These are phyloP conservation scores for Siphamia tubifer DNA, from an alignment of 2,113 vertebrate species.

Conservation along the genomic window DNA sequence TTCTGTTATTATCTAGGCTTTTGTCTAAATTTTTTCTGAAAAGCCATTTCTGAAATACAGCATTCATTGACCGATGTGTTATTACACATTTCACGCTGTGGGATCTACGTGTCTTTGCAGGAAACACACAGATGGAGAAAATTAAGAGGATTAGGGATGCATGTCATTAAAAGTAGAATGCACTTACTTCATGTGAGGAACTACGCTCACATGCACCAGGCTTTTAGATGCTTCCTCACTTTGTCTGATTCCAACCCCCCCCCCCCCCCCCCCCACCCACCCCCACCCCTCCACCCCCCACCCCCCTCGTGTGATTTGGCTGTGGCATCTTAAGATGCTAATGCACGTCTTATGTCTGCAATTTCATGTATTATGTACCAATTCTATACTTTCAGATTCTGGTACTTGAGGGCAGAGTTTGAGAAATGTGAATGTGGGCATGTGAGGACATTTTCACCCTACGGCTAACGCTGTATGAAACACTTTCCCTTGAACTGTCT, in stretches of 20 bases:
- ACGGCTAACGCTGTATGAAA: slow-evolving; percentile 2
- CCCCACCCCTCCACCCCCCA: background rate
- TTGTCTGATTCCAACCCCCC: background rate
- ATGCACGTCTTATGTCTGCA: background rate
- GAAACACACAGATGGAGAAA: background rate
- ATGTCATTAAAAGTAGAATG: background rate
- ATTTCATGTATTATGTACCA: slow-evolving; percentile 22
- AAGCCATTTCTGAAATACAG: background rate
- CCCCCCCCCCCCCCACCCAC: background rate
- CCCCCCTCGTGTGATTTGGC: background rate
- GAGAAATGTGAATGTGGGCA: slow-evolving; percentile 2
- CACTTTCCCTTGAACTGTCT: background rate
- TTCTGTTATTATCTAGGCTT: background rate
- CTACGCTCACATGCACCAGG: background rate
- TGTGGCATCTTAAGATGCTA: background rate
- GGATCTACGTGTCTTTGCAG: background rate
- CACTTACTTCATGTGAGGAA: background rate
- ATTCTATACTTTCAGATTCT: background rate
- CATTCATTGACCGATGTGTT: background rate
- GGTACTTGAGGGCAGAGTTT: background rate
- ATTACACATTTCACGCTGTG: background rate
- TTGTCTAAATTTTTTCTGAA: background rate
- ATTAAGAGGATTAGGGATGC: background rate
- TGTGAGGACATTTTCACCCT: background rate
- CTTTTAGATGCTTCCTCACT: slow-evolving; percentile 17